Conservation (phyloP, 2,797 vertebrate genomes). For the Pristis pectinata region DNA sequence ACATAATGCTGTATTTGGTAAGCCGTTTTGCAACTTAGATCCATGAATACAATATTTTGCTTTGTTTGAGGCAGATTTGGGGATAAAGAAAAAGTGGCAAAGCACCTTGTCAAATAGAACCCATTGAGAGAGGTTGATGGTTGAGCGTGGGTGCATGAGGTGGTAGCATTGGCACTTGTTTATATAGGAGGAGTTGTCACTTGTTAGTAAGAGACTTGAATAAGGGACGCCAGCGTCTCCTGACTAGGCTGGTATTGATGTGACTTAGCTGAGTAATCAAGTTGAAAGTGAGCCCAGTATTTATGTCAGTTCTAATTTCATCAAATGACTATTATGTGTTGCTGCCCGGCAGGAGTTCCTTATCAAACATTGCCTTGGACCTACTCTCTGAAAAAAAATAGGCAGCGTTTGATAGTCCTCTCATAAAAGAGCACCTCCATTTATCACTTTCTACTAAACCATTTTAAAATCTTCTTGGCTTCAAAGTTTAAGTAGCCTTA, state of each 20-base stretch:
- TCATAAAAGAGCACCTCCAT: background rate
- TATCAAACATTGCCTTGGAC: slow-evolving; percentile 67
- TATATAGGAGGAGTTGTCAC: slow-evolving; percentile 66
- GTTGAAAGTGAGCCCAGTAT: slow-evolving; percentile 91
- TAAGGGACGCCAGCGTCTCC: slow-evolving; percentile 79
- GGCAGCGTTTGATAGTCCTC: slow-evolving; percentile 70
- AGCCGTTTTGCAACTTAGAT: slow-evolving; percentile 40
- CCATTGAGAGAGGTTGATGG: slow-evolving; percentile 76
- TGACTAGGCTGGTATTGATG: slow-evolving; percentile 88
- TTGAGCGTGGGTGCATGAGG: slow-evolving; percentile 74
- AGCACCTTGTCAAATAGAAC: slow-evolving; percentile 80
- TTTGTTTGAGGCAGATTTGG: slow-evolving; percentile 60
- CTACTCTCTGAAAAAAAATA: slow-evolving; percentile 70
- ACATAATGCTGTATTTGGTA: slow-evolving; percentile 37
- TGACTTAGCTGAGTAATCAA: slow-evolving; percentile 88
- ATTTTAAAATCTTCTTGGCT: background rate
- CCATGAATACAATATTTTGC: slow-evolving; percentile 58
- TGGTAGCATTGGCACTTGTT: slow-evolving; percentile 75
- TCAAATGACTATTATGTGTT: slow-evolving; percentile 86
- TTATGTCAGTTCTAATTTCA: slow-evolving; percentile 94
- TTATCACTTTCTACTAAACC: slow-evolving; percentile 12
- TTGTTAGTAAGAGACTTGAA: slow-evolving; percentile 77
- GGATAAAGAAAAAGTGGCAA: slow-evolving; percentile 61
- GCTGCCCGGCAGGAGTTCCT: slow-evolving; percentile 70
- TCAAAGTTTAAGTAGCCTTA: slow-evolving; percentile 1